Evolutionary conservation across 1,140 invertebrate genomes (phyloP), one percentile per base, ranked within the genome.

Genomic region (Elysia chlorotica): DNA sequence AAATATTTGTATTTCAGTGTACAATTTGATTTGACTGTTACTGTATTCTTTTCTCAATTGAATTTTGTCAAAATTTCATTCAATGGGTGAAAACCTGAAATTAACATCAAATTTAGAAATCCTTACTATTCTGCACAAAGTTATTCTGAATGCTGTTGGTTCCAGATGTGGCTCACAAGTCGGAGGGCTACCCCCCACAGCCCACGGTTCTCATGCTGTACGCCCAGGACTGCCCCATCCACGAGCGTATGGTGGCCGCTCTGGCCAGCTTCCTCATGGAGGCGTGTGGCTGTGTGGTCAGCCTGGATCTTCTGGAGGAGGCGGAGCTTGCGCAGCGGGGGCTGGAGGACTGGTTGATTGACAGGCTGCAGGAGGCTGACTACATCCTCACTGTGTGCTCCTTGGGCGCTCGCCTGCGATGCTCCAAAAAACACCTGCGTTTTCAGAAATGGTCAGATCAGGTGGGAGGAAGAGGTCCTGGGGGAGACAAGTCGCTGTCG

Each of bases 341-440:
- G 5, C 71, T 84, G 21, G 80, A 83, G 73, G 81, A 82, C 25
- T 85, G 84, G 84, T 62, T 85, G 36, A 76, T 81, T 0, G 83
- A 85, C 53, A 75, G 77, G 6, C 68, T 85, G 28, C 82, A 85
- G 71, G 81, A 83, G 63, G 83, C 78, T 0, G 84, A 85, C 71
- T 83, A 80, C 75, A 83, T 85, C 28, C 78, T 84, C 41, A 80
- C 84, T 33, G 37, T 85, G n/a, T 83, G 84, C 71, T 84, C 83
- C 1, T 65, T 83, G 14, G 84, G 84, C 35, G 83, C 82, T n/a
- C 71, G 84, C 61, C 71, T 85, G 5, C 70, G 82, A 10, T 85
- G 84, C 72, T 81, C 81, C 68, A 83, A 84, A 70, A 83, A 85
- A 65, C 65, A 79, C 19, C 78, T 80, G 1, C 69, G 74, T 67